These are phyloP conservation scores for Cyanoramphus novaezelandiae DNA, from an alignment of 2,113 vertebrate species.

Conservation along the genomic window DNA sequence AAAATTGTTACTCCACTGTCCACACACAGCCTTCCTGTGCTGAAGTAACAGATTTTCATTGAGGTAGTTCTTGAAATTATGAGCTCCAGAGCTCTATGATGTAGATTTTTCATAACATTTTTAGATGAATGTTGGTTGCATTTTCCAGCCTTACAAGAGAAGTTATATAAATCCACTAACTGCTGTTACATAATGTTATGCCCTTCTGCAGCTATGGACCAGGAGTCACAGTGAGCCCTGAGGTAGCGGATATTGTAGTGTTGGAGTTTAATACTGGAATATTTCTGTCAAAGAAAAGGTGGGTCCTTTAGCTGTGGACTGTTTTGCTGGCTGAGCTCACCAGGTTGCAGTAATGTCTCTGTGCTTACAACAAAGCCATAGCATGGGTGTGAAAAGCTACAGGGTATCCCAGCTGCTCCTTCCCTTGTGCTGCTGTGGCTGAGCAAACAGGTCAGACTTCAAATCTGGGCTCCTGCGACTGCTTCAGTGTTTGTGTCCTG, in stretches of 20 bases:
- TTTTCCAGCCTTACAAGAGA: neutral
- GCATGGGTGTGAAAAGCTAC: neutral
- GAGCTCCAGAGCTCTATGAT: neutral
- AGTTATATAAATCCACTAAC: neutral
- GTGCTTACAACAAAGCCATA: neutral
- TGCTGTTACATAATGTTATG: neutral
- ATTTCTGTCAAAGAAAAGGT: neutral
- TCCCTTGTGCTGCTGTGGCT: neutral
- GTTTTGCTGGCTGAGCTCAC: neutral
- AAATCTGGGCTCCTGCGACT: neutral
- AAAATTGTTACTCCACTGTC: neutral
- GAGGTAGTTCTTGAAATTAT: neutral
- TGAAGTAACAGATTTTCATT: neutral
- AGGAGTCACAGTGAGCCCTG: rapidly evolving
- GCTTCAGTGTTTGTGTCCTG: neutral
- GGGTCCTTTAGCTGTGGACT: neutral
- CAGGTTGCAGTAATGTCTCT: neutral
- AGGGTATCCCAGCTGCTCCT: neutral
- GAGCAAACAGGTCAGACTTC: too few species aligned
- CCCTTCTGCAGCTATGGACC: neutral
- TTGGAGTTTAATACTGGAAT: neutral
- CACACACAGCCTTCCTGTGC: neutral
- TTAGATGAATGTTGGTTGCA: neutral
- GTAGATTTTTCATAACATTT: neutral
- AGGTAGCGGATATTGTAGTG: rapidly evolving